Evolutionary conservation across 2,888 invertebrate species (phyloP), one percentile per base, ranked within the genome.

Genomic region (Phlogophora meticulosa): DNA sequence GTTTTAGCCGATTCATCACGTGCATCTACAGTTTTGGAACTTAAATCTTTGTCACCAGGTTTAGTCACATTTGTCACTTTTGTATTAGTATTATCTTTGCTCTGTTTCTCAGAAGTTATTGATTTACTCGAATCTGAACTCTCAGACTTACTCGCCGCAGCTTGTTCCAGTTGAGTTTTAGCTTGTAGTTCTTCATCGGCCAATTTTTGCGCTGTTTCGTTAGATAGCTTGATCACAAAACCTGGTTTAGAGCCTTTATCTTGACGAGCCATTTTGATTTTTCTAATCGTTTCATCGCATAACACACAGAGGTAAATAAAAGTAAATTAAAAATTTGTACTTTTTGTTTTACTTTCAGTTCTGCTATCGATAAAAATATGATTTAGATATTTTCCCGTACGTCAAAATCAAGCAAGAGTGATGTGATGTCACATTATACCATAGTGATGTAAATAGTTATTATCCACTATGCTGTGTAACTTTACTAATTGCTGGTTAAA

Each of bases 141-240:
- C 10, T 68, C 65, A 34, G 45, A 15, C 34, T 68, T 74, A 49
- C 63, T 63, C 65, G 71, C 57, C 58, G 36, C 22, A 22, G 55
- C 61, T 65, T 69, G 67, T 51, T 68, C 59, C 17, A 63, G 59
- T 4, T 40, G 42, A 58, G 52, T 42, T 55, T 89, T 91, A 34
- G 84, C 83, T 53, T 81, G 86, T 55, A 89, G 84, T 51, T 93
- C 91, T 74, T 93, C 93, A 81, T 93, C 92, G 2, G 90, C 82
- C 62, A 96, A 83, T 87, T 95, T 96, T 83, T 94, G 94, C 11
- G 90, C 94, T 43, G 96, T 96, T 87, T 95, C 96, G 58, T 85
- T 90, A 2, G 94, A 91, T 43, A 96, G 86, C 88, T 95, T 96
- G 70, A 96, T 95, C 58, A 95, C 92, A 86, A 96, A 94, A 24